A percentile compares a stretch with the other conserved stretches of the same genome.
Evolutionary conservation across 1,140 invertebrate genomes (phyloP).

Genomic region (Drosophila azteca): DNA sequence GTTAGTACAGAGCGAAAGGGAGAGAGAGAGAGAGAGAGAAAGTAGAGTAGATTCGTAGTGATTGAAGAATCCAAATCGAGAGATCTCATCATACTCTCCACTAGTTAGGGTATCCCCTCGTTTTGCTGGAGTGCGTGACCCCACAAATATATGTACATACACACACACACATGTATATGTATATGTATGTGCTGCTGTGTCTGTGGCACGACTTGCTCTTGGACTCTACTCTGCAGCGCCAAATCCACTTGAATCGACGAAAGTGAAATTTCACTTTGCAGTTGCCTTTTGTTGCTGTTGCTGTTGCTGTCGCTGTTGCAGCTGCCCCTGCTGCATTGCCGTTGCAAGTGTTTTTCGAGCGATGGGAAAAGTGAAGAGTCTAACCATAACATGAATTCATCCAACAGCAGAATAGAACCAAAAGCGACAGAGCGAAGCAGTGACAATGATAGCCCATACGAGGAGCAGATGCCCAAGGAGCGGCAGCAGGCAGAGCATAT

Average conservation of each 20-base stretch:
- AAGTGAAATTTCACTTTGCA: constrained; percentile 76
- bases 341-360: constrained; percentile 1
- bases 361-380: constrained; percentile 61
- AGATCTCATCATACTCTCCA: too few relatives aligned
- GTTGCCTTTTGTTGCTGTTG: constrained; percentile 22
- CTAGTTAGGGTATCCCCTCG: constrained; percentile 9
- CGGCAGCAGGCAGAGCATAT: constrained; percentile 9
- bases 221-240: constrained; percentile 19
- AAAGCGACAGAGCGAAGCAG: constrained; percentile 9
- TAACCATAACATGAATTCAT: constrained; percentile 28
- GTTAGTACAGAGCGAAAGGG: too few relatives aligned
- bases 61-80: too few relatives aligned
- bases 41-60: too few relatives aligned
- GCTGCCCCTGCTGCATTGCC: constrained; percentile 2
- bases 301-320: constrained; percentile 10
- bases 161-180: not conserved
- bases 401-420: constrained; percentile 12
- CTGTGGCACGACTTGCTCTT: constrained; percentile 44
- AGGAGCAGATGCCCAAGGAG: not conserved
- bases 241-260: constrained; percentile 64
- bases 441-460: not conserved
- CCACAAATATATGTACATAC: constrained; percentile 22
- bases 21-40: too few relatives aligned
- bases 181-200: not conserved
- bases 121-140: constrained; percentile 66